Evolutionary conservation across 2,888 invertebrate species (phyloP).

Genomic region (Tinea trinotella): DNA sequence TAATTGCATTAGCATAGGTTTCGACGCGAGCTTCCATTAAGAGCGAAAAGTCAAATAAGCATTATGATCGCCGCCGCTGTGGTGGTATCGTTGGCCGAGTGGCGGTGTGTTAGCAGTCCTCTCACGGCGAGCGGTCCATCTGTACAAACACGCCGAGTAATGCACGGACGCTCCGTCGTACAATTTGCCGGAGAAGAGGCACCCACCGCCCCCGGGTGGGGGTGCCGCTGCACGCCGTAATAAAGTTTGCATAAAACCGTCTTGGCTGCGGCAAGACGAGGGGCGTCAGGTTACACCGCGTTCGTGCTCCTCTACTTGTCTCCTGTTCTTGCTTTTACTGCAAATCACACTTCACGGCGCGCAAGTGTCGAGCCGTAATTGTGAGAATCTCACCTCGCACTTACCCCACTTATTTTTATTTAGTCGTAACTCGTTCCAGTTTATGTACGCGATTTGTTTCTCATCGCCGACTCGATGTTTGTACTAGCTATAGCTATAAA

Average conservation of each 20-base stretch:
- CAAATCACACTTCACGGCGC: constrained; percentile 53
- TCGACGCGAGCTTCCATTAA: not conserved
- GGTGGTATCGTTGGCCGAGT: not conserved
- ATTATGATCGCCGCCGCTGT: not conserved
- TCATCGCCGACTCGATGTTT: not conserved
- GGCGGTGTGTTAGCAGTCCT: constrained; percentile 33
- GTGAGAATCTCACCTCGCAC: constrained; percentile 22
- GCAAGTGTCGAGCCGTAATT: not conserved
- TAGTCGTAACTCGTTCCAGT: not conserved
- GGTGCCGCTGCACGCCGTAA: constrained; percentile 52
- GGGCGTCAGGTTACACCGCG: constrained; percentile 46
- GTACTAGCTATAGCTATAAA: not conserved
- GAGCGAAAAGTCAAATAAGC: not conserved
- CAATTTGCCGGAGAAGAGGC: constrained; percentile 41
- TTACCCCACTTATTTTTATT: constrained; percentile 2
- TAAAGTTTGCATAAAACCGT: constrained; percentile 66
- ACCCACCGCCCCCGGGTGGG: constrained; percentile 27
- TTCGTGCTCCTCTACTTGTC: constrained; percentile 26
- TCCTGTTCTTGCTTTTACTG: constrained; percentile 50
- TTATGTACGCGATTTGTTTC: not conserved
- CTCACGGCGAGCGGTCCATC: constrained; percentile 60
- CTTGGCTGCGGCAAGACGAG: constrained; percentile 43
- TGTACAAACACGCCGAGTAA: constrained; percentile 64
- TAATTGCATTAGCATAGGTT: constrained; percentile 13
- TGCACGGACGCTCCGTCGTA: constrained; percentile 58